These are phyloP conservation scores for Leptura quadrifasciata DNA, from an alignment of 2,888 invertebrate species.

Conservation along the genomic window DNA sequence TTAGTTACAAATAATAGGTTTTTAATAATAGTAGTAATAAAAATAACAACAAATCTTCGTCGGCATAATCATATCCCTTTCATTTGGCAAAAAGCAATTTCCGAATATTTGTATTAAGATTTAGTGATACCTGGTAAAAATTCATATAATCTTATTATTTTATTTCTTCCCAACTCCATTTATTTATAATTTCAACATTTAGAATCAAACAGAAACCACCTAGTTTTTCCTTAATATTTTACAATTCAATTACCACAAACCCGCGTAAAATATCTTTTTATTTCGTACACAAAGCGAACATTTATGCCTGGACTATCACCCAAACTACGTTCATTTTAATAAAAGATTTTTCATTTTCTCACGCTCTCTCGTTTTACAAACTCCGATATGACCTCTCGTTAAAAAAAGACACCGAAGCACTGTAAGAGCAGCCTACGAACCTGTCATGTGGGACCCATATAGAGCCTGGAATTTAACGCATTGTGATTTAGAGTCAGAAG, in stretches of 20 bases:
- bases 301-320: neutral
- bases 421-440: conserved; percentile 32
- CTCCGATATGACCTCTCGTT: conserved; percentile 33
- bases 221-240: neutral
- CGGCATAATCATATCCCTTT: too few species aligned
- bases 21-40: too few species aligned
- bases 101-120: too few species aligned
- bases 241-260: neutral
- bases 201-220: too few species aligned
- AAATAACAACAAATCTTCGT: too few species aligned
- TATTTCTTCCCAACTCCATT: too few species aligned
- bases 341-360: conserved; percentile 47
- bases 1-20: too few species aligned
- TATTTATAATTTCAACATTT: too few species aligned
- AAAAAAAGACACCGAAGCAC: conserved; percentile 36
- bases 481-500: conserved; percentile 51
- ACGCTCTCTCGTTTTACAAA: conserved; percentile 17
- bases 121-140: too few species aligned
- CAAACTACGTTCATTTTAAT: conserved; percentile 29
- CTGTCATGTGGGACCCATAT: conserved; percentile 49
- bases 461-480: conserved; percentile 38
- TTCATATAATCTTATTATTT: too few species aligned
- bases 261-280: neutral
- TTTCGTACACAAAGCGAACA: neutral
- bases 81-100: too few species aligned